phyloP scores from a whole-genome alignment of 2,888 invertebrate genomes.

The Blastobasis adustella region DNA sequence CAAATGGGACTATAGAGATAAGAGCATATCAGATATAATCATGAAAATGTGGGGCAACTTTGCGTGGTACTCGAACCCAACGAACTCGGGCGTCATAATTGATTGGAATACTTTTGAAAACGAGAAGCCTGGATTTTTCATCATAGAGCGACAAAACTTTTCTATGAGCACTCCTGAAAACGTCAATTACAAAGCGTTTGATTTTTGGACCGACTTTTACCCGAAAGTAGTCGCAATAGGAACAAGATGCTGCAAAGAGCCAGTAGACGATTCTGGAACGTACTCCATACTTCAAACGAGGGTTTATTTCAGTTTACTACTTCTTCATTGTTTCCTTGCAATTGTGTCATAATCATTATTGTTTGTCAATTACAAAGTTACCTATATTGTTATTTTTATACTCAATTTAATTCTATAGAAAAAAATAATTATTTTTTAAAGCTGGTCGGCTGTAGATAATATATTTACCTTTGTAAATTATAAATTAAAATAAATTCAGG shows the following conservation, averaged over 20 bases:
- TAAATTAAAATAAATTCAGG: no score
- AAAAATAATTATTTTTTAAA: slow-evolving; percentile 32
- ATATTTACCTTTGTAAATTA: slow-evolving; percentile 19
- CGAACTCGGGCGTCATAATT: slow-evolving; percentile 80
- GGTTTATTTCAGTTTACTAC: slow-evolving; percentile 35
- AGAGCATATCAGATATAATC: slow-evolving; percentile 84
- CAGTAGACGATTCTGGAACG: slow-evolving; percentile 53
- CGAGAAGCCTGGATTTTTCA: slow-evolving; percentile 80
- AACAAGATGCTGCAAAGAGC: slow-evolving; percentile 82
- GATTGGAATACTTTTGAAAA: slow-evolving; percentile 83
- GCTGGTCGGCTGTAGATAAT: slow-evolving; percentile 1
- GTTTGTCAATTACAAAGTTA: slow-evolving; percentile 15
- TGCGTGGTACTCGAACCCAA: slow-evolving; percentile 82
- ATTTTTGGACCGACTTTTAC: slow-evolving; percentile 90
- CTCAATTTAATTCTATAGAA: slow-evolving; percentile 42
- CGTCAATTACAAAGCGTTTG: slow-evolving; percentile 84
- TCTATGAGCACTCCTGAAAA: slow-evolving; percentile 81
- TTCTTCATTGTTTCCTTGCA: slow-evolving; percentile 37
- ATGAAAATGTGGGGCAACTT: slow-evolving; percentile 90
- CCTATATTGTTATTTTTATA: slow-evolving; percentile 58
- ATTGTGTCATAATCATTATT: slow-evolving; percentile 34
- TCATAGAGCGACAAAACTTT: slow-evolving; percentile 83
- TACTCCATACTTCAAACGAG: slow-evolving; percentile 29
- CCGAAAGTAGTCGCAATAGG: slow-evolving; percentile 84
- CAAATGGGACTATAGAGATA: slow-evolving; percentile 86